Conservation (phyloP, 1,140 invertebrate species). For the Brachionus rotundiformis region DNA sequence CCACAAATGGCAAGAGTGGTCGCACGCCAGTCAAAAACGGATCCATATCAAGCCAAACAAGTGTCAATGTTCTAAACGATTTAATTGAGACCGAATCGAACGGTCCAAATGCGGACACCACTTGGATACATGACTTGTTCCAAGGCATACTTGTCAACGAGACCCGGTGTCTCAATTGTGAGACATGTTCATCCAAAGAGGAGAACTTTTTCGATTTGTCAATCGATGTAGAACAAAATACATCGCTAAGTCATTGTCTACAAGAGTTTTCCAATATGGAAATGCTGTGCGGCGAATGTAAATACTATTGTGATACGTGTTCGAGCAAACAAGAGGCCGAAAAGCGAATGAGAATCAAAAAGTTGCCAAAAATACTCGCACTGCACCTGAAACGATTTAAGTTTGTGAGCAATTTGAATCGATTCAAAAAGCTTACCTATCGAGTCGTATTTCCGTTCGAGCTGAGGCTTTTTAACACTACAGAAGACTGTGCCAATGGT, state of each 20-base stretch:
- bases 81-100: slow-evolving; percentile 36
- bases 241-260: slow-evolving; percentile 96
- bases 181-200: slow-evolving; percentile 96
- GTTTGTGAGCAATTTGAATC: slow-evolving; percentile 96
- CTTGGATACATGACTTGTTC: slow-evolving; percentile 99
- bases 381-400: slow-evolving; percentile 98
- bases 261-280: slow-evolving; percentile 96
- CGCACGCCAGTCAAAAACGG: background rate
- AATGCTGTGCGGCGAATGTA: slow-evolving; percentile 97
- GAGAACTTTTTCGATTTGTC: slow-evolving; percentile 99
- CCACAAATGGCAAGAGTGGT: background rate
- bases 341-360: slow-evolving; percentile 94
- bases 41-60: slow-evolving; percentile 43
- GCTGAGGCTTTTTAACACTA: slow-evolving; percentile 90
- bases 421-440: slow-evolving; percentile 98
- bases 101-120: slow-evolving; percentile 75
- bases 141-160: slow-evolving; percentile 98
- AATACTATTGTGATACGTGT: slow-evolving; percentile 99
- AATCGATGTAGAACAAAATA: slow-evolving; percentile 98
- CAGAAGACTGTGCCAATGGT: slow-evolving; percentile 93
- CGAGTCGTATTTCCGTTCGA: slow-evolving; percentile 97
- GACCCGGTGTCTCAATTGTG: slow-evolving; percentile 97
- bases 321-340: slow-evolving; percentile 98
- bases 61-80: slow-evolving; percentile 53
- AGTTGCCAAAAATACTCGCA: slow-evolving; percentile 93